A percentile compares a stretch with the other conserved stretches of the same genome.
phyloP scores from a whole-genome alignment of 2,888 invertebrate species.

The Sepiola atlantica region DNA sequence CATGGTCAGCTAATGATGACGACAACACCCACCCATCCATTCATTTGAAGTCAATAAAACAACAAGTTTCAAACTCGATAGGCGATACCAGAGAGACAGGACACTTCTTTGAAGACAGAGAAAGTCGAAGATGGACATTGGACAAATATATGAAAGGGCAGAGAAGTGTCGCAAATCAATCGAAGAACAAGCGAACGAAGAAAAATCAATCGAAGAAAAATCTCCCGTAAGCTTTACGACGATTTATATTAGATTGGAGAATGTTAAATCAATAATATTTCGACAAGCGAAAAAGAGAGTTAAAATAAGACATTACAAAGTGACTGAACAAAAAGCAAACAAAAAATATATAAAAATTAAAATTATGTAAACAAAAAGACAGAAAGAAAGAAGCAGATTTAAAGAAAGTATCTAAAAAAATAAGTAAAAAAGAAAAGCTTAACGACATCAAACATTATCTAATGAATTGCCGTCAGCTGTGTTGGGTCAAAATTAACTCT shows the following conservation, averaged over 20 bases:
- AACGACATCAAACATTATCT: constrained; percentile 46
- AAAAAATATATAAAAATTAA: background rate
- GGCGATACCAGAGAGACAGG: background rate
- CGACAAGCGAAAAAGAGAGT: background rate
- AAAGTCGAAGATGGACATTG: background rate
- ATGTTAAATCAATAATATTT: constrained; percentile 44
- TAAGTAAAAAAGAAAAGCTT: constrained; percentile 15
- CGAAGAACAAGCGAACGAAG: constrained; percentile 40
- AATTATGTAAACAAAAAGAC: background rate
- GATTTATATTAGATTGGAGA: constrained; percentile 43
- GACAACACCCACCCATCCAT: too few relatives aligned
- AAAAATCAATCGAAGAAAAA: constrained; percentile 45
- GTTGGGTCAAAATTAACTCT: constrained; percentile 44
- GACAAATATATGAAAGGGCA: background rate
- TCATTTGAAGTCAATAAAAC: background rate
- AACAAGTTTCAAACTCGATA: constrained; percentile 21
- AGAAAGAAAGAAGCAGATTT: background rate
- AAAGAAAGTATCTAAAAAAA: background rate
- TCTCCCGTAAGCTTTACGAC: constrained; percentile 46
- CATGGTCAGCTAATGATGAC: background rate
- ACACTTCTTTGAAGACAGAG: background rate
- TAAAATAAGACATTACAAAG: background rate
- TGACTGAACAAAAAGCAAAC: background rate
- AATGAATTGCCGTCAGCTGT: constrained; percentile 46
- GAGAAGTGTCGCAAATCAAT: too few relatives aligned